Base-by-base conservation (phyloP, 2,113 vertebrate species). In the Microcebus griseorufus region DNA sequence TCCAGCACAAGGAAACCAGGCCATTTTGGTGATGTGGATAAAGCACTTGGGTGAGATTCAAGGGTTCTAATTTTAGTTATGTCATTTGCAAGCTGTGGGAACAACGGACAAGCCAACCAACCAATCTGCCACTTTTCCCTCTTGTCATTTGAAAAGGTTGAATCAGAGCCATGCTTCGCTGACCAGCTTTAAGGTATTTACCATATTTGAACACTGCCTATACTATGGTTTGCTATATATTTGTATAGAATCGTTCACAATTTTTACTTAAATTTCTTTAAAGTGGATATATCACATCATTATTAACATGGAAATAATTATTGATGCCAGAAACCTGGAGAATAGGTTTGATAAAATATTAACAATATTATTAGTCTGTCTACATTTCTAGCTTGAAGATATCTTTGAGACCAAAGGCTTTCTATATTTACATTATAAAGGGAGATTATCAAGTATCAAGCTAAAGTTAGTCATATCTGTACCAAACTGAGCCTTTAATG, bases 11-110 rank as follows among this genome's bases (percentile, higher is more conserved):
- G 69, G 65, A 97, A 97, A 96, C 62, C 88, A 95, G 96, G 94
- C 82, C 95, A 93, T 93, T 93, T 96, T 97, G 67, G 82, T 95
- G 93, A 93, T 97, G 73, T 79, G 93, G 83, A 97, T 97, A 94
- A 95, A 95, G 73, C 13, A 75, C 87, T 93, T 97, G 96, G 78
- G 82, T 79, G 62, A 95, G 48, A 95, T 58, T 95, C 88, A 91
- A 84, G 62, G 6, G 22, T 58, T 95, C 81, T 97, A 85, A 95
- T 96, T 97, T 97, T 96, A 97, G 94, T 93, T 90, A 42, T 95
- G 91, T 93, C 85, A 92, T 82, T 97, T 93, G 67, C 79, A 96
- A 62, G 78, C 78, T 93, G 7, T 78, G 37, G 37, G 76, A 88
- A 88, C 94, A 95, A 95, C 93, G 67, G 32, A 76, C 12, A 84